Evolutionary conservation across 1,140 invertebrate genomes (phyloP).

Genomic region (Ceratoteleas bidentatus): DNA sequence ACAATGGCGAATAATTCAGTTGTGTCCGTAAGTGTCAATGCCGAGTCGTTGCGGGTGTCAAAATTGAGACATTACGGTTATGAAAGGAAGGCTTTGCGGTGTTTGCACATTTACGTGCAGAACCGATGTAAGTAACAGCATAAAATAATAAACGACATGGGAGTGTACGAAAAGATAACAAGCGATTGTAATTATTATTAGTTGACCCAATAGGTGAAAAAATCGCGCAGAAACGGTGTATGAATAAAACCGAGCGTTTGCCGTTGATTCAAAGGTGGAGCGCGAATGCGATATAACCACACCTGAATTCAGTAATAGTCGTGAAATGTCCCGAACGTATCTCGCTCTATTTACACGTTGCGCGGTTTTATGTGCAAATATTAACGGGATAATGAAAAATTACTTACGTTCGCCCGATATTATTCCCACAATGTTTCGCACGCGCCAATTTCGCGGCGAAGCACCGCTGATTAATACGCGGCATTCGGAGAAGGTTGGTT

Average conservation of each 20-base stretch:
- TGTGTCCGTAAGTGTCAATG: too few relatives aligned
- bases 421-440: conserved; percentile 1
- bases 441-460: conserved; percentile 2
- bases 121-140: background rate
- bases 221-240: conserved; percentile 26
- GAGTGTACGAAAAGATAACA: conserved; percentile 45
- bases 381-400: conserved; percentile 15
- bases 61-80: too few relatives aligned
- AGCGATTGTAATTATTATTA: conserved; percentile 48
- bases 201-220: conserved; percentile 50
- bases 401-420: conserved; percentile 8
- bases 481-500: conserved; percentile 4
- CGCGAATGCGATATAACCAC: conserved; percentile 47
- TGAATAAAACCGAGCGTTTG: conserved; percentile 36
- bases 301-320: conserved; percentile 53
- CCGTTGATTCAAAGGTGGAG: conserved; percentile 46
- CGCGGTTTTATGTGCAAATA: conserved; percentile 23
- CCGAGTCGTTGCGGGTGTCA: too few relatives aligned
- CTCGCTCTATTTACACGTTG: conserved; percentile 28
- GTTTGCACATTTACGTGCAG: background rate
- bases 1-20: too few relatives aligned
- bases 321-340: conserved; percentile 49
- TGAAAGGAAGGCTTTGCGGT: background rate
- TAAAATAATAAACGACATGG: conserved; percentile 36
- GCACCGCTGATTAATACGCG: conserved; percentile 1